Conservation (phyloP, 2,797 vertebrate species). For the Lutjanus campechanus region DNA sequence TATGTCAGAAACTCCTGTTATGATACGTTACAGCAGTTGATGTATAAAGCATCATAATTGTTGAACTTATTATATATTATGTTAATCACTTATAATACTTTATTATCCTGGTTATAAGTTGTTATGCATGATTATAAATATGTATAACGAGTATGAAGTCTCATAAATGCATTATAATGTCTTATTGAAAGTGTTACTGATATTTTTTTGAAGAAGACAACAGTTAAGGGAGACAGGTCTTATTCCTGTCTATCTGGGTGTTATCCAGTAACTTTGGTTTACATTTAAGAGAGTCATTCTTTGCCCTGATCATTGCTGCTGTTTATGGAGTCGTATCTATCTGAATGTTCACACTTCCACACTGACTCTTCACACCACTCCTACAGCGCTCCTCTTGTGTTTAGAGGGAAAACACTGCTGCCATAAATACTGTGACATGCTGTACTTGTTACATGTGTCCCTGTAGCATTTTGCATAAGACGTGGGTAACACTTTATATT, state of each 20-base stretch:
- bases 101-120: too few species aligned
- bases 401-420: background rate
- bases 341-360: slow-evolving; percentile 30
- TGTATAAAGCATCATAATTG: too few species aligned
- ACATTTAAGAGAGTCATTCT: background rate
- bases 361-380: slow-evolving; percentile 33
- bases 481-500: too few species aligned
- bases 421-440: slow-evolving; percentile 22
- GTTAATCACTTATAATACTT: too few species aligned
- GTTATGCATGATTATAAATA: too few species aligned
- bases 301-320: background rate
- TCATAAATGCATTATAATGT: too few species aligned
- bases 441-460: slow-evolving; percentile 15
- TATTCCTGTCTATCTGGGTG: background rate
- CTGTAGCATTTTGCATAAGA: background rate
- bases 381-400: slow-evolving; percentile 16
- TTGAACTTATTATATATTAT: too few species aligned
- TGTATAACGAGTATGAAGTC: too few species aligned
- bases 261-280: background rate
- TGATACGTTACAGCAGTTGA: too few species aligned
- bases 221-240: background rate
- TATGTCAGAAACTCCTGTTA: too few species aligned
- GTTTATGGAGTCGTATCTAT: slow-evolving; percentile 5
- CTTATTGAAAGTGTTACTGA: too few species aligned
- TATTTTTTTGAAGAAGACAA: background rate